Base-by-base conservation (phyloP, 2,888 invertebrate genomes). In the Aporophyla lueneburgensis region DNA sequence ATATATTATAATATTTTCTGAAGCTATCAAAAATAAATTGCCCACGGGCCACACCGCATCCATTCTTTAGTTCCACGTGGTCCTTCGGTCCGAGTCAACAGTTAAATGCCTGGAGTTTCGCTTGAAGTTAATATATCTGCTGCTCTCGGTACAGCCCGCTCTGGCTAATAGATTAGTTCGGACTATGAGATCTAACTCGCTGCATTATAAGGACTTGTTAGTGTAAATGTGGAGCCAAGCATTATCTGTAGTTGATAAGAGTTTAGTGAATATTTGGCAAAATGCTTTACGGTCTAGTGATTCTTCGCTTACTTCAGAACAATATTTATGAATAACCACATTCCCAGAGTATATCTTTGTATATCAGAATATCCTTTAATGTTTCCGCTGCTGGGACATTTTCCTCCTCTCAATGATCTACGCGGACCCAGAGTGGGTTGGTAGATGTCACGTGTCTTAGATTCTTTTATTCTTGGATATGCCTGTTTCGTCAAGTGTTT, bases 91-190 rank as follows among this genome's bases (percentile, higher is more conserved):
- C 49, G 61, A 75, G 62, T 83, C 69, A 72, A 75, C 74, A 79
- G 80, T 83, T 83, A 79, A 79, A 80, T 53, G 66, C 66, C 53
- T 46, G 53, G 68, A 84, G 84, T 80, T 80, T 62, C 76, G 27
- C 61, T 68, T 71, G 63, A 69, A 83, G 76, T 65, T 80, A 76
- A 71, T 69, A 73, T 71, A 76, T 68, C 58, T 27, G 53, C 63
- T 58, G 58, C 63, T 67, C 67, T 49, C 56, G 4, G 67, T 43
- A 54, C 76, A 24, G 21, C 40, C 69, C 59, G 40, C 54, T 49
- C 80, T 59, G 9, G 63, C 43, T 84, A 71, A 83, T 77, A 74
- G 68, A 84, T 84, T 84, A 84, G 58, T 77, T 74, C 59, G 53
- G 53, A 80, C 84, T 40, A 71, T 54, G 40, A 71, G 73, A 80